Percentiles rank a stretch among this genome's conserved stretches.
phyloP scores from a whole-genome alignment of 1,140 invertebrate species.

The Pseudomyrmex concolor region DNA sequence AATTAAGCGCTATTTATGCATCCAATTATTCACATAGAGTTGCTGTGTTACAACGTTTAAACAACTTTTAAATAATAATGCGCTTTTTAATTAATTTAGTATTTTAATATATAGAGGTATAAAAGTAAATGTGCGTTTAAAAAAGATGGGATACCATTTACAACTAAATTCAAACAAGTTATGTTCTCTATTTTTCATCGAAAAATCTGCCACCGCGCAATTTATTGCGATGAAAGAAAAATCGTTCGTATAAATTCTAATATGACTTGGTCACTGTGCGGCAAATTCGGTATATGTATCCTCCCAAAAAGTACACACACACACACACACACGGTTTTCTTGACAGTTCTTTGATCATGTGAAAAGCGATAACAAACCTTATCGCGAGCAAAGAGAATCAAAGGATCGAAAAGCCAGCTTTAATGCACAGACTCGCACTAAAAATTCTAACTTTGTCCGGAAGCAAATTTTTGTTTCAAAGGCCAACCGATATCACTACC shows the following conservation, averaged over 20 bases:
- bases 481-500: slow-evolving; percentile 26
- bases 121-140: too few species aligned
- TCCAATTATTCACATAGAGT: slow-evolving; percentile 13
- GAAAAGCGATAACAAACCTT: slow-evolving; percentile 57
- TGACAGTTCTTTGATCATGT: slow-evolving; percentile 47
- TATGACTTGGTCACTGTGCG: slow-evolving; percentile 35
- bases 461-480: slow-evolving; percentile 60
- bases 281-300: slow-evolving; percentile 26
- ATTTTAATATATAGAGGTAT: too few species aligned
- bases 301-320: slow-evolving; percentile 6
- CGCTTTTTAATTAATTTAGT: too few species aligned
- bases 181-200: not conserved
- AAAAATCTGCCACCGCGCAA: not conserved
- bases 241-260: not conserved
- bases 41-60: not conserved
- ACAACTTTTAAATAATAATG: not conserved
- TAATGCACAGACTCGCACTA: slow-evolving; percentile 37
- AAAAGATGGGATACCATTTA: too few species aligned
- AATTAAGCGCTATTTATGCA: slow-evolving; percentile 30
- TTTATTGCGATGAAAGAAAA: slow-evolving; percentile 10
- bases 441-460: slow-evolving; percentile 60
- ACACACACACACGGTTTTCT: slow-evolving; percentile 1
- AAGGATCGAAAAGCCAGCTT: slow-evolving; percentile 54
- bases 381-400: slow-evolving; percentile 51
- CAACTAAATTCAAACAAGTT: too few species aligned